Evolutionary conservation across 2,797 vertebrate species (phyloP), one percentile per base, ranked within the genome.

Genomic region (Alca torda): DNA sequence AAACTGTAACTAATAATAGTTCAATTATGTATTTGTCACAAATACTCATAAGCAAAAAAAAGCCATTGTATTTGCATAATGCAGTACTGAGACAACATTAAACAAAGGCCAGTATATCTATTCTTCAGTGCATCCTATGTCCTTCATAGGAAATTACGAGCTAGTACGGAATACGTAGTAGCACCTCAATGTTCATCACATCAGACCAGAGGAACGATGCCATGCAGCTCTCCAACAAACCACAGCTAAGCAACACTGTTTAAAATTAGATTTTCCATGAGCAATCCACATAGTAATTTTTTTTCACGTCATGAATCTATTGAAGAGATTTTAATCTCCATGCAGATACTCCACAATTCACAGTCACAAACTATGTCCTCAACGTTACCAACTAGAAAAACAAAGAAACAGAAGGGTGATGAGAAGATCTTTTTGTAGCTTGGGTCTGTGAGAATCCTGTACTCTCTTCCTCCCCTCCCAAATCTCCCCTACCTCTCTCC

Each of bases 181-280:
- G 30, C 30, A 80, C 75, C 69, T 90, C 64, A 59, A 1, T n/a
- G 57, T 43, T 93, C 90, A 94, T 43, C 84, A 61, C 57, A 77
- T 76, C 82, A 93, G 65, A 54, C 33, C 67, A 89, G 41, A 93
- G 53, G 88, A 95, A 95, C 0, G 0, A 85, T 87, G 64, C 53
- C 8, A 1, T 50, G 20, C 25, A 90, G 65, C 51, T 79, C 69
- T 95, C 82, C 77, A 87, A 75, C 72, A 92, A 93, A 89, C 89
- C 53, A 76, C 80, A 93, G 25, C 35, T 75, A 77, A 87, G 48
- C n/a, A 93, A 54, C 60, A 18, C 35, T 82, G 75, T 81, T 95
- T 94, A 95, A 94, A 96, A 94, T 95, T 94, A 95, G 90, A 95
- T 89, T 95, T 95, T 93, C 93, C 93, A 95, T 94, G 67, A 97